Conservation (phyloP, 2,888 invertebrate genomes). For the Torymus texanus region DNA sequence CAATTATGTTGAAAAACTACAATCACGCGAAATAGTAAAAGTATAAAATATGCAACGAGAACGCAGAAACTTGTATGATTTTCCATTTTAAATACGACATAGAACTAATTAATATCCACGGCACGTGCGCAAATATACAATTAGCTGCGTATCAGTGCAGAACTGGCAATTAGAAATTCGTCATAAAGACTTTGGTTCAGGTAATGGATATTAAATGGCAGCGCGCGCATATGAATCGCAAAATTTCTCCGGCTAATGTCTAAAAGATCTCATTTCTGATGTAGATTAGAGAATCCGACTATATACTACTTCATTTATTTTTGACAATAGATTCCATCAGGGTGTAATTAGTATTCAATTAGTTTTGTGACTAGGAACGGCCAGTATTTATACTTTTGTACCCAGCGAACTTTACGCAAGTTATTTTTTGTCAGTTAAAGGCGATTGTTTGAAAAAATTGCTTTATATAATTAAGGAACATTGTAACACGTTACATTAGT, state of each 20-base stretch:
- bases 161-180: slow-evolving; percentile 32
- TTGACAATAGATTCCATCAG: slow-evolving; percentile 1
- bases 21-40: no score
- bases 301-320: background rate
- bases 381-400: no score
- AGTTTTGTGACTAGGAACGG: background rate
- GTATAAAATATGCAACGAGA: no score
- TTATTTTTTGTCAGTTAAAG: no score
- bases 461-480: no score
- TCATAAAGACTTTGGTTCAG: slow-evolving; percentile 4
- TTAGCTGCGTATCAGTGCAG: slow-evolving; percentile 32
- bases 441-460: no score
- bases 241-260: slow-evolving; percentile 6
- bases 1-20: no score
- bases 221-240: background rate
- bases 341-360: background rate
- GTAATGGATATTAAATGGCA: slow-evolving; percentile 36
- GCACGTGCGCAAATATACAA: background rate
- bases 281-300: background rate
- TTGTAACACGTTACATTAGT: no score
- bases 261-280: no score
- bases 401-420: no score
- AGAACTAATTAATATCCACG: background rate
- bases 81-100: slow-evolving; percentile 3
- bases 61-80: background rate